A percentile compares a stretch with the other conserved stretches of the same genome.
Evolutionary conservation across 2,797 vertebrate genomes (phyloP).

Genomic region (Xenopus petersii): DNA sequence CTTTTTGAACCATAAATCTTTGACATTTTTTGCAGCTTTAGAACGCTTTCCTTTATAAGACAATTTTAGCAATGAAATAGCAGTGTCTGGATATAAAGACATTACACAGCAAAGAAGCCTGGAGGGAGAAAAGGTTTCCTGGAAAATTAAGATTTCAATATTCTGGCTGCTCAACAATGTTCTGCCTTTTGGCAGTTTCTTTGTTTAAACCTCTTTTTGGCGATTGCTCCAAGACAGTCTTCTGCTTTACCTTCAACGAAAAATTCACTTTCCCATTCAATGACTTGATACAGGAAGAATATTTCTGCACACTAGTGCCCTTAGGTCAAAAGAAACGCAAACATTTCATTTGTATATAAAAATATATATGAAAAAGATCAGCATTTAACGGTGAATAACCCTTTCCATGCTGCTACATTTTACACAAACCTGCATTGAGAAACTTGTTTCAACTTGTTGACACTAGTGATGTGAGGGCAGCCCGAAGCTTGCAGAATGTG

Average conservation of each 20-base stretch:
- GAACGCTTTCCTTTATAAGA: constrained; percentile 16
- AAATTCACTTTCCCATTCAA: constrained; percentile 9
- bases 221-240: constrained; percentile 26
- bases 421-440: no score
- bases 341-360: no score
- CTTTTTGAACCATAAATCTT: not conserved
- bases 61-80: constrained; percentile 26
- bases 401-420: no score
- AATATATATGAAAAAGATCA: no score
- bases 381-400: no score
- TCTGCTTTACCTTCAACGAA: constrained; percentile 37
- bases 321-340: not conserved
- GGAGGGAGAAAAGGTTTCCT: constrained; percentile 33
- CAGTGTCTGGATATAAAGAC: constrained; percentile 25
- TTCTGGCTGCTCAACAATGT: constrained; percentile 39
- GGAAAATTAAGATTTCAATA: constrained; percentile 45
- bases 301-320: not conserved
- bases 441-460: no score
- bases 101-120: constrained; percentile 30
- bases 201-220: constrained; percentile 35
- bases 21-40: constrained; percentile 6
- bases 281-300: not conserved
- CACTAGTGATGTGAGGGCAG: no score
- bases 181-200: constrained; percentile 43
- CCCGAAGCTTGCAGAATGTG: no score